phyloP scores from a whole-genome alignment of 1,140 invertebrate genomes.

The Papilio aristodemus region DNA sequence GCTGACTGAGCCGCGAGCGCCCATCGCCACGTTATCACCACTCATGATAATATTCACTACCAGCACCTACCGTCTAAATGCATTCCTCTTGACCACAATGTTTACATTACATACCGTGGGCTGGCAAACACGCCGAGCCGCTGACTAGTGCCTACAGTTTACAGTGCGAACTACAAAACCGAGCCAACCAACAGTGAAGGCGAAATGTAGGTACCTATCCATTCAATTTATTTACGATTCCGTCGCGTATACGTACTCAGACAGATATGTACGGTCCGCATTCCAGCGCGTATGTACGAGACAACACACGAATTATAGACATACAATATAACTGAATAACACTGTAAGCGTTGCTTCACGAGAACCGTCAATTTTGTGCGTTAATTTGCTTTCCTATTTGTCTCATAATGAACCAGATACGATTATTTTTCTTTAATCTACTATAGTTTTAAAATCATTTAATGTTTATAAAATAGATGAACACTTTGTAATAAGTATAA shows the following conservation, averaged over 20 bases:
- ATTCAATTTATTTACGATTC: conserved; percentile 79
- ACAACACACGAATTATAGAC: conserved; percentile 65
- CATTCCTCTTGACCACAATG: conserved; percentile 75
- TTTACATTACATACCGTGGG: conserved; percentile 71
- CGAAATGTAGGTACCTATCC: conserved; percentile 71
- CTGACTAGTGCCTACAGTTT: conserved; percentile 55
- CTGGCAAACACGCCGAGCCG: conserved; percentile 54
- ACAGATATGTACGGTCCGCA: conserved; percentile 60
- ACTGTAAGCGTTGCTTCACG: conserved; percentile 22
- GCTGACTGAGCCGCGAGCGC: conserved; percentile 72
- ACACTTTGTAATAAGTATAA: not conserved
- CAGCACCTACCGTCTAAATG: conserved; percentile 76
- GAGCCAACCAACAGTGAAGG: conserved; percentile 57
- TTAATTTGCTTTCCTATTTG: conserved; percentile 44
- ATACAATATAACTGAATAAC: conserved; percentile 44
- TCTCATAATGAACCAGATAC: conserved; percentile 2
- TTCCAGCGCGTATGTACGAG: conserved; percentile 69
- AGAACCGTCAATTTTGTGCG: conserved; percentile 42
- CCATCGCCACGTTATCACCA: conserved; percentile 75
- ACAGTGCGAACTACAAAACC: conserved; percentile 58
- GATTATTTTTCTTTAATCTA: conserved; percentile 12
- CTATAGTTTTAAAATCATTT: not conserved
- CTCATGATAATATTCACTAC: conserved; percentile 77
- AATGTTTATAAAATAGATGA: conserved; percentile 1
- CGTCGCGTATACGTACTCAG: conserved; percentile 54